Conservation (phyloP, 2,888 invertebrate genomes). For the Dione juno region DNA sequence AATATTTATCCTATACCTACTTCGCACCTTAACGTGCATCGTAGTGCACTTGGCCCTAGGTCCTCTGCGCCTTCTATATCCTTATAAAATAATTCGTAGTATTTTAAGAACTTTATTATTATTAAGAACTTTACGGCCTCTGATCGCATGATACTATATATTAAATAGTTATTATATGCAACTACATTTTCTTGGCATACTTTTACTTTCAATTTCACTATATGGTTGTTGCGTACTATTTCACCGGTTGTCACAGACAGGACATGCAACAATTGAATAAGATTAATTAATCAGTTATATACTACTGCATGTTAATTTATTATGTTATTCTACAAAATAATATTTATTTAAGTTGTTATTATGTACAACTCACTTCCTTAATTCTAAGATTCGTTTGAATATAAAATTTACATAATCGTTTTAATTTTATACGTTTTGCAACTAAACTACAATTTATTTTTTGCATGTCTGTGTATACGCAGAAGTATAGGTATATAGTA, state of each 20-base stretch:
- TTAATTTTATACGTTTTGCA: constrained; percentile 24
- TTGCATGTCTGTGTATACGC: constrained; percentile 33
- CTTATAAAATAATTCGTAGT: too few relatives aligned
- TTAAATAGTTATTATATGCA: constrained; percentile 53
- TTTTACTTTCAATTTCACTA: constrained; percentile 66
- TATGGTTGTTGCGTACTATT: constrained; percentile 60
- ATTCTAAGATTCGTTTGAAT: constrained; percentile 25
- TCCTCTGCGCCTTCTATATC: too few relatives aligned
- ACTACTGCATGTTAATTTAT: neutral
- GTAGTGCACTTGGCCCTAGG: too few relatives aligned
- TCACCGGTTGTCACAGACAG: constrained; percentile 55
- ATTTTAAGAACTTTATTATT: too few relatives aligned
- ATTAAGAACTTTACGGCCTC: constrained; percentile 36
- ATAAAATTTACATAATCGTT: constrained; percentile 33
- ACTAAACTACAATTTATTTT: constrained; percentile 34
- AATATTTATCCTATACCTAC: too few relatives aligned
- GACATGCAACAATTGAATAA: constrained; percentile 54
- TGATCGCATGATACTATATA: constrained; percentile 31
- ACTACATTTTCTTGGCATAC: constrained; percentile 65
- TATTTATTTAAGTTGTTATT: constrained; percentile 30
- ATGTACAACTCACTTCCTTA: constrained; percentile 39
- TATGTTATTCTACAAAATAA: constrained; percentile 17
- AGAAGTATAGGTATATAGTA: constrained; percentile 29
- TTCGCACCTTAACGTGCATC: too few relatives aligned
- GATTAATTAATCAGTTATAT: constrained; percentile 17